A percentile compares a stretch with the other conserved stretches of the same genome.
phyloP scores from a whole-genome alignment of 2,113 vertebrate genomes.

The Toxostoma redivivum region DNA sequence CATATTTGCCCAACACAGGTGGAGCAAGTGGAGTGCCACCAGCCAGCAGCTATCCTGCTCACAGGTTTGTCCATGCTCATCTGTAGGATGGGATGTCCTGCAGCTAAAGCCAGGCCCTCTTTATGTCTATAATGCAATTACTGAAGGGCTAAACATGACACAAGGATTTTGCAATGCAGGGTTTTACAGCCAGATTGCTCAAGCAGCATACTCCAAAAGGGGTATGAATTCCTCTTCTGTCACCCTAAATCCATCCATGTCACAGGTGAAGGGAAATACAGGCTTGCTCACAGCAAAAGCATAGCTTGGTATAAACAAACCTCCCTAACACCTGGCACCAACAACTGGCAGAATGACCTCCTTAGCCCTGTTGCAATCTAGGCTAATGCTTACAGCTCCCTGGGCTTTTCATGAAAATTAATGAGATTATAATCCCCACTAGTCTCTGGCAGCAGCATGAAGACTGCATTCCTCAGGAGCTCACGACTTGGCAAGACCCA shows the following conservation, averaged over 20 bases:
- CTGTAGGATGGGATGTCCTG: background rate
- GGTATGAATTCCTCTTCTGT: background rate
- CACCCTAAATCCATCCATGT: background rate
- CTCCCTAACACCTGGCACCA: background rate
- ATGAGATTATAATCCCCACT: constrained; percentile 40
- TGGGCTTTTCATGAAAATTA: constrained; percentile 5
- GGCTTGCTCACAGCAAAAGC: background rate
- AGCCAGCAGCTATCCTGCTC: background rate
- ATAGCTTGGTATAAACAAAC: background rate
- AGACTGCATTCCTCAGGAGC: background rate
- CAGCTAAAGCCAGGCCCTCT: background rate
- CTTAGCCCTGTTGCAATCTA: background rate
- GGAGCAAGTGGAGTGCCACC: background rate
- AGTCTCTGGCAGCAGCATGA: background rate
- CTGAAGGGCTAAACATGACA: background rate
- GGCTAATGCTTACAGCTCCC: background rate
- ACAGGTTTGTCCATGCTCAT: background rate
- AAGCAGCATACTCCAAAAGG: background rate
- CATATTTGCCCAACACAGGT: rapidly evolving
- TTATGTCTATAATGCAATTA: background rate
- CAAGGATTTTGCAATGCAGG: background rate
- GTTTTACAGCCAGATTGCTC: background rate
- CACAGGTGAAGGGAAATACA: background rate
- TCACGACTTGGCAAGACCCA: background rate
- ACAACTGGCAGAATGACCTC: background rate